Evolutionary conservation across 2,888 invertebrate species (phyloP).

Genomic region (Sinhomidia bicolor): DNA sequence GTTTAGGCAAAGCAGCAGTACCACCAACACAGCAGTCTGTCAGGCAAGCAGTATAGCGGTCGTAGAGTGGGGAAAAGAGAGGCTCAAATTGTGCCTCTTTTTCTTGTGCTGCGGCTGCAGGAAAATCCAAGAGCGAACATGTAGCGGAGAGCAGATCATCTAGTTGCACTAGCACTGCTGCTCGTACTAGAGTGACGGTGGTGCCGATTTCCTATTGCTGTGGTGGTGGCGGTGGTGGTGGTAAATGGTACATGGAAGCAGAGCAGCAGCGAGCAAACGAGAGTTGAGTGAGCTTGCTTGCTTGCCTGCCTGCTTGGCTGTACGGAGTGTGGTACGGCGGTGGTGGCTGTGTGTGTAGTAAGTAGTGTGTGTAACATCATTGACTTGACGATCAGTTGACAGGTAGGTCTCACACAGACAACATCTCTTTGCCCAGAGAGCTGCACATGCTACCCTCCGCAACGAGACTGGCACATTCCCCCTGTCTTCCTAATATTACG

Average conservation of each 20-base stretch:
- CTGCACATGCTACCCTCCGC: slow-evolving; percentile 72
- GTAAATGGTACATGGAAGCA: slow-evolving; percentile 47
- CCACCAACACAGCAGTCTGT: slow-evolving; percentile 2
- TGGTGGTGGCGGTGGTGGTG: slow-evolving; percentile 44
- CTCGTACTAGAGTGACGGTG: background rate
- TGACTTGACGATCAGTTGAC: slow-evolving; percentile 80
- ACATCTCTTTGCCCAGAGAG: slow-evolving; percentile 73
- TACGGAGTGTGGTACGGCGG: slow-evolving; percentile 61
- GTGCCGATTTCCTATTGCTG: no score
- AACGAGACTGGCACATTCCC: slow-evolving; percentile 73
- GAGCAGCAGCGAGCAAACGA: background rate
- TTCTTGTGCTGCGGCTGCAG: slow-evolving; percentile 4
- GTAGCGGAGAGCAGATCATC: background rate
- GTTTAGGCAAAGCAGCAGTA: slow-evolving; percentile 33
- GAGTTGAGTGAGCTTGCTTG: slow-evolving; percentile 28
- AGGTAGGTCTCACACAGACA: slow-evolving; percentile 80
- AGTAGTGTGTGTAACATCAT: slow-evolving; percentile 70
- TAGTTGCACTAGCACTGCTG: slow-evolving; percentile 8
- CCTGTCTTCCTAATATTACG: slow-evolving; percentile 57
- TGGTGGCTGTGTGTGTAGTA: slow-evolving; percentile 56
- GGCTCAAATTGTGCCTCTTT: slow-evolving; percentile 66
- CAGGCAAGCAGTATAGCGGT: slow-evolving; percentile 38
- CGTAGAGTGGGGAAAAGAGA: slow-evolving; percentile 1
- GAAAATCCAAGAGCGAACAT: background rate
- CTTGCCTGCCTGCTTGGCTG: no score